phyloP scores from a whole-genome alignment of 1,140 invertebrate species.

The Halesus radiatus region DNA sequence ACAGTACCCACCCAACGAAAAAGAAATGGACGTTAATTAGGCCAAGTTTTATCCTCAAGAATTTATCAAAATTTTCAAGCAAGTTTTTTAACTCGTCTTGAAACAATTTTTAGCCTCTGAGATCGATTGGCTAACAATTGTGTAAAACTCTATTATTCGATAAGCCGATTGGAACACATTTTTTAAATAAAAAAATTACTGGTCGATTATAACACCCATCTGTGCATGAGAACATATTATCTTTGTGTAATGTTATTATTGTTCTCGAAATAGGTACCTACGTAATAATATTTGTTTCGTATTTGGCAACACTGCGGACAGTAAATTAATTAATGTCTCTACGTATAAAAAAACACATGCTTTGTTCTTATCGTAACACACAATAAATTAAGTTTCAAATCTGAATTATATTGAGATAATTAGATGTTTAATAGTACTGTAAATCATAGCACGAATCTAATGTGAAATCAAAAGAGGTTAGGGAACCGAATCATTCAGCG shows the following conservation, averaged over 20 bases:
- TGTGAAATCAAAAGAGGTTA: constrained; percentile 37
- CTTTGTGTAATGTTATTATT: too few species aligned
- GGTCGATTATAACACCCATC: too few species aligned
- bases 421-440: constrained; percentile 29
- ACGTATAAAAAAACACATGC: constrained; percentile 7
- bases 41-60: neutral
- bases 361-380: constrained; percentile 21
- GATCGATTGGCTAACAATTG: too few species aligned
- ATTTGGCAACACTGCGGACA: too few species aligned
- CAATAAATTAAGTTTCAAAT: constrained; percentile 12
- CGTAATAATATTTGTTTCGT: too few species aligned
- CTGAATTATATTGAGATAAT: constrained; percentile 27
- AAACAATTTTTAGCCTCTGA: too few species aligned
- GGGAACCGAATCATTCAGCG: constrained; percentile 25
- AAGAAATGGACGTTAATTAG: neutral
- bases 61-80: neutral
- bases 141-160: too few species aligned
- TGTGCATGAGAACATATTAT: too few species aligned
- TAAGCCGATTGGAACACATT: too few species aligned
- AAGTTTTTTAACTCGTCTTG: too few species aligned
- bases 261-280: too few species aligned
- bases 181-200: too few species aligned
- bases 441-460: constrained; percentile 38
- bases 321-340: constrained; percentile 13
- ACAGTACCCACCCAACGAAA: neutral